A percentile compares a stretch with the other conserved stretches of the same genome.
Conservation (phyloP, 2,113 vertebrate species). For the Cisticola juncidis region DNA sequence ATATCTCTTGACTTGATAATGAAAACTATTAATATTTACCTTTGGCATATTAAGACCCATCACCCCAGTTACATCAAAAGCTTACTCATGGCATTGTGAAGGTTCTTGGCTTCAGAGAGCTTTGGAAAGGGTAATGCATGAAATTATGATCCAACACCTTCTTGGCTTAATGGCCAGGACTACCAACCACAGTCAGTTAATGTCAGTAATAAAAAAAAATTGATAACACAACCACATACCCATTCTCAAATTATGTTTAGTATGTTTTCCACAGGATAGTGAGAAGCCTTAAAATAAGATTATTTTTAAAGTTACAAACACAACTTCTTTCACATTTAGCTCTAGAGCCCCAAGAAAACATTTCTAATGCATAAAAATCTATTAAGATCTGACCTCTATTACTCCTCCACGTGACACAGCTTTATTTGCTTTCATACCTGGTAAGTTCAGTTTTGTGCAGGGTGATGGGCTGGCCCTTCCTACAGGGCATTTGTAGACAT, state of each 20-base stretch:
- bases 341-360: neutral
- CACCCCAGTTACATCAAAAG: neutral
- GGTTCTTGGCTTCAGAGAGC: neutral
- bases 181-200: neutral
- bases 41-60: neutral
- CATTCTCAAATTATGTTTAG: neutral
- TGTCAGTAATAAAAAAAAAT: neutral
- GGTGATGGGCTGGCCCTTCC: conserved; percentile 60
- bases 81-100: neutral
- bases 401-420: neutral
- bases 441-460: conserved; percentile 87
- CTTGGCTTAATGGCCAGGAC: neutral
- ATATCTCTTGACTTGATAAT: neutral
- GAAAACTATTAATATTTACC: neutral
- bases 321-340: neutral
- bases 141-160: neutral
- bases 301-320: neutral
- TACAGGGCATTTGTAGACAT: conserved; percentile 95
- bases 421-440: conserved; percentile 76
- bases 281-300: neutral
- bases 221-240: neutral
- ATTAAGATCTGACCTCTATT: neutral
- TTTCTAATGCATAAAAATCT: neutral
- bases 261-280: neutral
- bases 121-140: neutral